phyloP scores from a whole-genome alignment of 2,888 invertebrate species.

The Heteropelma amictum region DNA sequence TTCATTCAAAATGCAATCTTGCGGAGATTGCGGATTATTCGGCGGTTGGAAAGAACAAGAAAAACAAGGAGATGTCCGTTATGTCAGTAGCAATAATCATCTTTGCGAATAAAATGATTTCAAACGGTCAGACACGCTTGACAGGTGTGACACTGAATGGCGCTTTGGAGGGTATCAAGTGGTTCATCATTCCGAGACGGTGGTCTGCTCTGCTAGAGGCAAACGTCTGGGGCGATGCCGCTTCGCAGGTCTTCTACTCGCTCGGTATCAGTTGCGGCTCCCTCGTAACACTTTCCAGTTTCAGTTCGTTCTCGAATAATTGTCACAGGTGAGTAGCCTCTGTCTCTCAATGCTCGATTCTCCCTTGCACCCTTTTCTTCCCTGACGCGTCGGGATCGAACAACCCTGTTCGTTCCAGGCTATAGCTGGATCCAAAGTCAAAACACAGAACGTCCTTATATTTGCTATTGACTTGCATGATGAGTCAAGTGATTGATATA shows the following conservation, averaged over 20 bases:
- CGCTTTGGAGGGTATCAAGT: conserved; percentile 84
- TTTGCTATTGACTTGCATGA: no score
- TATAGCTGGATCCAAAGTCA: no score
- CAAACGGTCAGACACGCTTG: no score
- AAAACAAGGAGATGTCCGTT: no score
- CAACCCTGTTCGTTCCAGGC: no score
- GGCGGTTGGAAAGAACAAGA: no score
- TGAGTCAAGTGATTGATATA: no score
- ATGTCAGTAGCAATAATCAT: conserved; percentile 54
- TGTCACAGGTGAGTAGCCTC: conserved; percentile 79
- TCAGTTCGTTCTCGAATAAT: conserved; percentile 85
- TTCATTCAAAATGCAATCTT: background rate
- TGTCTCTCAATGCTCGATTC: background rate
- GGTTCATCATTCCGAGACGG: conserved; percentile 85
- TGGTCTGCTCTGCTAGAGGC: conserved; percentile 84
- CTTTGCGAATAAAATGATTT: no score
- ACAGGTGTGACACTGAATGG: conserved; percentile 84
- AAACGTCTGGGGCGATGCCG: conserved; percentile 89
- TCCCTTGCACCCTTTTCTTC: no score
- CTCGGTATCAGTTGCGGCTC: conserved; percentile 88
- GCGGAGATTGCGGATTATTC: no score
- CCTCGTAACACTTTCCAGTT: conserved; percentile 87
- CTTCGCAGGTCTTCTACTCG: conserved; percentile 91
- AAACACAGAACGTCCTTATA: no score
- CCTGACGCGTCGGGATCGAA: no score